These are phyloP conservation scores for Clistopyga incitator DNA, from an alignment of 2,888 invertebrate genomes.

Conservation along the genomic window DNA sequence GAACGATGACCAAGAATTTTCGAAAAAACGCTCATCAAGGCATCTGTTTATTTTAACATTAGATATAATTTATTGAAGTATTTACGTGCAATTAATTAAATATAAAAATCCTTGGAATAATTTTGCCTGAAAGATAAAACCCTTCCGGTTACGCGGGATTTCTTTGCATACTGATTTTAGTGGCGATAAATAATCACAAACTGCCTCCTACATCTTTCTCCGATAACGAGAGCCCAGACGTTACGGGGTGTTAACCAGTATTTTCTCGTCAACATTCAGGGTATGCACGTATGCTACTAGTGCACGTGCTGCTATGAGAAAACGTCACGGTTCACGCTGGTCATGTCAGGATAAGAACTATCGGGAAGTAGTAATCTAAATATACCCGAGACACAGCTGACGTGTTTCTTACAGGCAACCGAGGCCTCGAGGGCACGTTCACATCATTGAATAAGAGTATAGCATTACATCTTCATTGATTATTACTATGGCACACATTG, in stretches of 20 bases:
- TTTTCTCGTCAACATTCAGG: neutral
- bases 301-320: slow-evolving; percentile 18
- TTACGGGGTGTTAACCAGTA: slow-evolving; percentile 11
- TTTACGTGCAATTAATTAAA: too few relatives aligned
- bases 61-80: too few relatives aligned
- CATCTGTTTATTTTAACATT: too few relatives aligned
- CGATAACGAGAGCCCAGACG: slow-evolving; percentile 30
- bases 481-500: neutral
- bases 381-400: slow-evolving; percentile 30
- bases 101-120: too few relatives aligned
- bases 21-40: too few relatives aligned
- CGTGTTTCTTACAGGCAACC: slow-evolving; percentile 11
- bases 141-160: slow-evolving; percentile 3
- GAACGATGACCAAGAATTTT: too few relatives aligned
- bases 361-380: slow-evolving; percentile 43
- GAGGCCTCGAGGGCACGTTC: neutral
- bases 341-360: slow-evolving; percentile 36
- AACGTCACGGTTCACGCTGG: slow-evolving; percentile 36
- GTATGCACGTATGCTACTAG: neutral
- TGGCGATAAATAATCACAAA: slow-evolving; percentile 22
- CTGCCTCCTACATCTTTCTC: slow-evolving; percentile 2
- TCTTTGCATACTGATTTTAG: neutral
- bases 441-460: neutral
- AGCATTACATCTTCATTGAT: neutral
- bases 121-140: neutral